phyloP scores from a whole-genome alignment of 2,888 invertebrate species.

The Himalopsyche anomala region DNA sequence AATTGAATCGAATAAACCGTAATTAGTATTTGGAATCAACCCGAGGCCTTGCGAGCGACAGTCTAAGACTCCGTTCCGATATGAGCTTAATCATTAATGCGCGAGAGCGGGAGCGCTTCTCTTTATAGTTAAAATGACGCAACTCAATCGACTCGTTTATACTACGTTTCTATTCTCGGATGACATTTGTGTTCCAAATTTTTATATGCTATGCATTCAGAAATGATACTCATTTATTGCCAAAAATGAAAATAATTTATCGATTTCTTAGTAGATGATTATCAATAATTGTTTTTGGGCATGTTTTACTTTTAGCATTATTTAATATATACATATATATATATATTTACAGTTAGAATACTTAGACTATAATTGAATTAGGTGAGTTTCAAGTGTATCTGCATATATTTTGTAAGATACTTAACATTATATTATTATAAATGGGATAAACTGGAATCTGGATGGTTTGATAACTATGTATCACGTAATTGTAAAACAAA shows the following conservation, averaged over 20 bases:
- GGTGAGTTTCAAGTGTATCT: conserved; percentile 64
- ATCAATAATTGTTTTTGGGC: conserved; percentile 66
- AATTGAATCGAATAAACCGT: conserved; percentile 64
- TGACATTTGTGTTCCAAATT: conserved; percentile 65
- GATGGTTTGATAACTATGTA: conserved; percentile 66
- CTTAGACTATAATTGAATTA: conserved; percentile 64
- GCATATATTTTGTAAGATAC: conserved; percentile 63
- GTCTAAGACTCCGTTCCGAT: conserved; percentile 62
- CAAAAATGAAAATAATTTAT: conserved; percentile 70
- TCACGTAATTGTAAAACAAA: conserved; percentile 64
- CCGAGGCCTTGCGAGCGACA: conserved; percentile 64
- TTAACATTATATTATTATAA: conserved; percentile 64
- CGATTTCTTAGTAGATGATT: conserved; percentile 62
- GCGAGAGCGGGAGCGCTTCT: conserved; percentile 5
- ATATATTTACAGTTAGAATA: conserved; percentile 63
- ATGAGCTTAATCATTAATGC: conserved; percentile 61
- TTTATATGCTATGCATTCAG: conserved; percentile 71
- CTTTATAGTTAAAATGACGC: conserved; percentile 37
- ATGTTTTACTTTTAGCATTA: conserved; percentile 66
- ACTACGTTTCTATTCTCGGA: conserved; percentile 47
- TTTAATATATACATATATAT: conserved; percentile 58
- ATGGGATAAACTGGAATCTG: conserved; percentile 65
- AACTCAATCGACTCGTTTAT: conserved; percentile 10
- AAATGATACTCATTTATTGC: conserved; percentile 80
- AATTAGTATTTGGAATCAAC: conserved; percentile 55